Evolutionary conservation across 2,113 vertebrate species (phyloP), one percentile per base, ranked within the genome.

Genomic region (Tachysurus vachellii): DNA sequence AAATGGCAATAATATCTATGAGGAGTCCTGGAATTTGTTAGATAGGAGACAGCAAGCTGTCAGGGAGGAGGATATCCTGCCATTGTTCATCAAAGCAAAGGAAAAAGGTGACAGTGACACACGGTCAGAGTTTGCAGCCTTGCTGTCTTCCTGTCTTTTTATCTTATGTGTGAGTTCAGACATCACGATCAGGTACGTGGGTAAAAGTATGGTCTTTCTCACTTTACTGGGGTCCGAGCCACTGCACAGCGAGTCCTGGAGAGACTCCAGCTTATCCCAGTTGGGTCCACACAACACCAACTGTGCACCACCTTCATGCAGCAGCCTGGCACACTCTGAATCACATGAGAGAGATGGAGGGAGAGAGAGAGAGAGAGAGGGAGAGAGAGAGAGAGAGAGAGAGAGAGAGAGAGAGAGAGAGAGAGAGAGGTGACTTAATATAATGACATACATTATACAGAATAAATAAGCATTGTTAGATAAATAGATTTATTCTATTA

Each of bases 181-280:
- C 26, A n/a, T 61, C 75, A 59, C 10, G 85, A 36, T 12, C 50
- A 57, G 53, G 70, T 88, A 56, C 6, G n/a, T 61, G n/a, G 44
- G 77, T 80, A 66, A 79, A 88, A 4, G 11, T 59, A 56, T 77
- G 57, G n/a, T 82, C 54, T 73, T 80, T 87, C 95, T 93, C 89
- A 97, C 98, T 93, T 90, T 93, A 85, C 95, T 96, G 80, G 97
- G 97, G 88, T 99, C 97, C 81, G 97, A 95, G 14, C 93, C 95
- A 0, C 89, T 95, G 16, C 94, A 95, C 91, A 99, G 91, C 61
- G 95, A 92, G 42, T 97, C 96, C 11, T 95, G 94, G 44, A 99
- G 94, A n/a, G 92, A 96, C 93, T 99, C 96, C 26, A 99, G 92
- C 59, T 97, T 96, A 80, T 99, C 97, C 97, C 97, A 97, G 62